Evolutionary conservation across 2,888 invertebrate species (phyloP), one percentile per base, ranked within the genome.

Genomic region (Phania funesta): DNA sequence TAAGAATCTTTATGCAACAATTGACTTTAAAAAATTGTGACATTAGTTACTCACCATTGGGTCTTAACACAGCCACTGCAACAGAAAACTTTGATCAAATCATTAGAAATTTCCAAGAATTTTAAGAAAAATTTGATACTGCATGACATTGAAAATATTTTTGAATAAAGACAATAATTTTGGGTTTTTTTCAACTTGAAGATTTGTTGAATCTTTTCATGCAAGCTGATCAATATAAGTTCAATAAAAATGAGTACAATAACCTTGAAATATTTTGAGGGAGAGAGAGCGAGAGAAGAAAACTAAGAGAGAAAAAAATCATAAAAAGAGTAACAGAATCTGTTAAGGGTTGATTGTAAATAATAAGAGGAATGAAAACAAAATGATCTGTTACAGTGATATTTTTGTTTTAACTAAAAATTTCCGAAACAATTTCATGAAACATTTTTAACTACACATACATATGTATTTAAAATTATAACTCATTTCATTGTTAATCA

Each of bases 81-180:
- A 56, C 44, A 44, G 52, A 64, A 56, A 64, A 70, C 11, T 6
- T 22, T 65, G 62, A 50, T 56, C 50, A 84, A 80, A 84, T 85
- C 84, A 84, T 85, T 85, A 83, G 84, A 85, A 82, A 84, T 83
- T 86, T 86, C 86, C 83, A 71, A 75, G 85, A 86, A 86, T 82
- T 84, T 71, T 32, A 68, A 60, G 64, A 78, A 74, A 78, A 67
- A 70, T 80, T 83, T 83, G 76, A 83, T 83, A 80, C 80, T 71
- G 54, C 35, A 65, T 70, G 81, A 29, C 71, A 82, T 74, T 64
- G 62, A 78, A 64, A 67, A 48, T 29, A 18, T 22, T 67, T 22
- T 16, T 54, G 24, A 73, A 18, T 18, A 32, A 54, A 54, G 18
- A 54, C 54, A 32, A 64, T 64, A 32, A 44, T 20, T 18, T 11